These are phyloP conservation scores for Callocephalon fimbriatum DNA, from an alignment of 2,113 vertebrate genomes.

Conservation along the genomic window DNA sequence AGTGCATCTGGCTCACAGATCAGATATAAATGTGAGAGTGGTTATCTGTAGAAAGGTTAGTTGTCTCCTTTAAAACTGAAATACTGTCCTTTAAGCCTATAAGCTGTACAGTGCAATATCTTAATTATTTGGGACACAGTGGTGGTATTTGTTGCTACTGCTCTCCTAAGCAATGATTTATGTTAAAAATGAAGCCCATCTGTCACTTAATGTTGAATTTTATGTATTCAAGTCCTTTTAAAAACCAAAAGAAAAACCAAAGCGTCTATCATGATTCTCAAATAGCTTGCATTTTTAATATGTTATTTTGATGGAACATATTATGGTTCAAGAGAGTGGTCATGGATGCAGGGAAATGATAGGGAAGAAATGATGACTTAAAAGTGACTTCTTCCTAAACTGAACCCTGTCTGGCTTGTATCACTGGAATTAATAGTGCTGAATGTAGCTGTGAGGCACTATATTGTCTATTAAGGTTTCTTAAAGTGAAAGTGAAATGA, in stretches of 20 bases:
- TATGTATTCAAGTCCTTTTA: background rate
- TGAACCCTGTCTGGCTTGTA: background rate
- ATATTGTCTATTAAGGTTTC: background rate
- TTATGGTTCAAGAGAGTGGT: background rate
- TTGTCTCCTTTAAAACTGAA: background rate
- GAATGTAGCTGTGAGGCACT: background rate
- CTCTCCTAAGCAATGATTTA: background rate
- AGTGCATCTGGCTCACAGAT: constrained; percentile 89
- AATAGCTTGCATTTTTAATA: background rate
- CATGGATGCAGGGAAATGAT: background rate
- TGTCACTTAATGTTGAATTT: background rate
- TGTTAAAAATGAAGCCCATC: background rate
- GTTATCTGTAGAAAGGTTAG: constrained; percentile 93
- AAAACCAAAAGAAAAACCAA: background rate
- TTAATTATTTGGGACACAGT: background rate
- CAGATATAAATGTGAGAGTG: constrained; percentile 85
- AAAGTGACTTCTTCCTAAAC: background rate
- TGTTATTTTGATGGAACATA: background rate
- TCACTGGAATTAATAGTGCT: background rate
- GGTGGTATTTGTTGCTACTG: background rate
- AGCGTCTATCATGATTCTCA: background rate
- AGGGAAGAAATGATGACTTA: background rate
- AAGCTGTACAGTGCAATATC: background rate
- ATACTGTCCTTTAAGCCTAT: background rate
- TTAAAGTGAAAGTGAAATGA: background rate